Evolutionary conservation across 2,113 vertebrate species (phyloP), one percentile per base, ranked within the genome.

Genomic region (Gallinago paraguaiae): DNA sequence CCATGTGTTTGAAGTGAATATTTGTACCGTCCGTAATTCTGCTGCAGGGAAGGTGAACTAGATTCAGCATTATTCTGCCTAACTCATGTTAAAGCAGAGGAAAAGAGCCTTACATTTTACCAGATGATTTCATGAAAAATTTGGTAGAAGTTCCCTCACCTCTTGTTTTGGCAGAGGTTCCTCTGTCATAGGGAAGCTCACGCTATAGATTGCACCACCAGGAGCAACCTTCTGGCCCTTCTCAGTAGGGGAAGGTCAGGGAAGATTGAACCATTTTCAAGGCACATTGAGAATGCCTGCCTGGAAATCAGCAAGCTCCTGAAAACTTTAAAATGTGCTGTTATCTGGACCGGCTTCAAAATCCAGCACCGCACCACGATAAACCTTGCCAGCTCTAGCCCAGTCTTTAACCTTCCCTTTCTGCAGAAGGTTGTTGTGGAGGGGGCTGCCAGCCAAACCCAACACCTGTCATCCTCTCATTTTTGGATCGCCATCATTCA

Each of bases 401-500:
- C 68, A n/a, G 82, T 39, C 76, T 94, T 86, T 93, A 94, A 96
- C 95, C 95, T 96, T 95, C 65, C 65, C 67, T 87, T 86, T 33
- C 83, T 69, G 77, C 65, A 96, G 90, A 96, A 93, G 81, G 92
- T 92, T 92, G 86, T 85, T 89, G 65, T 25, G 50, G 95, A 46
- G n/a, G 68, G n/a, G 81, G 69, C 92, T 91, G 50, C 41, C 75
- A 79, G 96, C 96, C 96, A 96, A 96, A 88, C 59, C 17, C 72
- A 94, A 37, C 95, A 96, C 92, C 96, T 96, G 88, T 67, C 86
- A 94, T 45, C 77, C 72, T 96, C 92, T 67, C 22, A 91, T 89
- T 89, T 89, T 93, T 96, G 96, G 86, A 96, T 93, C 20, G 3
- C 9, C n/a, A 9, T 78, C 88, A 67, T 24, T 92, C 70, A 65